These are phyloP conservation scores for Oenanthe melanoleuca DNA, from an alignment of 2,113 vertebrate species.

Conservation along the genomic window DNA sequence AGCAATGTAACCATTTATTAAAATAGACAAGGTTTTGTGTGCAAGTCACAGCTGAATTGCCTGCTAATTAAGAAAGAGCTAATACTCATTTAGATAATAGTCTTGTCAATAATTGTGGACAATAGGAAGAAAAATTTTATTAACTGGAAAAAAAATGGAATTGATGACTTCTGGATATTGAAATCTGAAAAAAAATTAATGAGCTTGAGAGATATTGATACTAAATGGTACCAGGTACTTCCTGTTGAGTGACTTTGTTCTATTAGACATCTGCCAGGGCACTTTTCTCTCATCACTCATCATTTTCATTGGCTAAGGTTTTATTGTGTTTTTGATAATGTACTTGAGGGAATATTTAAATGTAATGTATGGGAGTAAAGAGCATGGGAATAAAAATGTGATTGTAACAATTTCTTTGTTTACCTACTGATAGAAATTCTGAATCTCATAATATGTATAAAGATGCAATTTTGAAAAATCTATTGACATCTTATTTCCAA, in stretches of 20 bases:
- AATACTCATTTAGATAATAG: slow-evolving; percentile 34
- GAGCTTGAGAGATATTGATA: not conserved
- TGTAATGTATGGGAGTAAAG: not conserved
- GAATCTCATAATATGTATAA: not conserved
- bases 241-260: not conserved
- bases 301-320: not conserved
- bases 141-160: not conserved
- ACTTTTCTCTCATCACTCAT: not conserved
- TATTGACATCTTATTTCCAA: not conserved
- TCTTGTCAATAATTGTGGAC: slow-evolving; percentile 35
- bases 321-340: not conserved
- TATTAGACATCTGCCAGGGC: not conserved
- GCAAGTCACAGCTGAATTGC: slow-evolving; percentile 40
- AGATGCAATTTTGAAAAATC: not conserved
- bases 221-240: not conserved
- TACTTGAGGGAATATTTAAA: not conserved
- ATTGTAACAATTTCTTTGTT: not conserved
- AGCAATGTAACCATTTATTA: slow-evolving; percentile 57
- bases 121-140: slow-evolving; percentile 45
- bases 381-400: not conserved
- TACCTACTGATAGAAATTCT: not conserved
- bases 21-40: slow-evolving; percentile 48
- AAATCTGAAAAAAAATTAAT: slow-evolving; percentile 1
- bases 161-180: slow-evolving; percentile 2
- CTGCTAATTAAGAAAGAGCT: slow-evolving; percentile 43